Conservation (phyloP, 2,888 invertebrate genomes). For the Argyresthia albistria region DNA sequence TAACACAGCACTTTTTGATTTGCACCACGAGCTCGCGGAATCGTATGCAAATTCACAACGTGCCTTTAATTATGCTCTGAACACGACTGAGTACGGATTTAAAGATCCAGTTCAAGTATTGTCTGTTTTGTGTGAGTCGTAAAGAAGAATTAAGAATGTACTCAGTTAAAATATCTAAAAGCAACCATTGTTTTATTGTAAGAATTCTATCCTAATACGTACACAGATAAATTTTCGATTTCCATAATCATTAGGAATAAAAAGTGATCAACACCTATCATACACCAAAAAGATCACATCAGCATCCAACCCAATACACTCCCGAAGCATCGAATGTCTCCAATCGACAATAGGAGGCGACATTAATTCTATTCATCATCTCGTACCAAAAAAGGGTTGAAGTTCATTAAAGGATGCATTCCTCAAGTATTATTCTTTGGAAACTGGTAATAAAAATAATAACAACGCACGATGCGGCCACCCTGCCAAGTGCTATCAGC, state of each 20-base stretch:
- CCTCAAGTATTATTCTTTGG: conserved; percentile 71
- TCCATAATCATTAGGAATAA: not conserved
- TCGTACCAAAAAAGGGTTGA: conserved; percentile 65
- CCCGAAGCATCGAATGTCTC: conserved; percentile 49
- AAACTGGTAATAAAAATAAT: conserved; percentile 72
- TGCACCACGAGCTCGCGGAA: conserved; percentile 63
- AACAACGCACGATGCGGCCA: conserved; percentile 58
- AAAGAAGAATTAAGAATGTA: not conserved
- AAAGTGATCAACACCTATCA: conserved; percentile 2
- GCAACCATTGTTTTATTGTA: not conserved
- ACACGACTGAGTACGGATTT: conserved; percentile 63
- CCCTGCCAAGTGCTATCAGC: conserved; percentile 73
- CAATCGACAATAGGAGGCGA: conserved; percentile 66
- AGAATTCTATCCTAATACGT: not conserved
- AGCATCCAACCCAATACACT: too few species aligned
- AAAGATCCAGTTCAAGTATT: conserved; percentile 64
- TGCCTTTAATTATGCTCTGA: conserved; percentile 62
- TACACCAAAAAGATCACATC: not conserved
- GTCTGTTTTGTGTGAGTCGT: conserved; percentile 32
- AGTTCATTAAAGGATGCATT: conserved; percentile 71
- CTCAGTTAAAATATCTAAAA: not conserved
- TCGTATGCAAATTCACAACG: conserved; percentile 61
- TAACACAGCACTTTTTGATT: conserved; percentile 57
- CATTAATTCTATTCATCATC: conserved; percentile 71
- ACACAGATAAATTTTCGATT: not conserved